phyloP scores from a whole-genome alignment of 2,888 invertebrate genomes.

The Diplazon laetatorius region DNA sequence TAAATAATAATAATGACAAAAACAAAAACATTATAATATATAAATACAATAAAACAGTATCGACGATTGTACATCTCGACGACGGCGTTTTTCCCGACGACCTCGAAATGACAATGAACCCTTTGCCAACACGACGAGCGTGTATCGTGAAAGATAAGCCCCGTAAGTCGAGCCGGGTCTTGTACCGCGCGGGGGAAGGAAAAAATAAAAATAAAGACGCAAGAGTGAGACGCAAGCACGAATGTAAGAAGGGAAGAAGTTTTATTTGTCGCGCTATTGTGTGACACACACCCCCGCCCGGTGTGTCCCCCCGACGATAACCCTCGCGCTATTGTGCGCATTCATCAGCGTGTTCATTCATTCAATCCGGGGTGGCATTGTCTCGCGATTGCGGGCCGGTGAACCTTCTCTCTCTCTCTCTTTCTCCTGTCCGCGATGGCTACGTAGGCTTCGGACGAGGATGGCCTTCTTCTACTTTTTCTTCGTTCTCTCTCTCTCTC shows the following conservation, averaged over 20 bases:
- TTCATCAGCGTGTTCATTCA: slow-evolving; percentile 82
- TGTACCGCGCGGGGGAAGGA: slow-evolving; percentile 34
- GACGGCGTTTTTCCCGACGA: slow-evolving; percentile 34
- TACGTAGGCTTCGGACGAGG: no score
- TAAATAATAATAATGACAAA: no score
- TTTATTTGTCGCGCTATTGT: slow-evolving; percentile 68
- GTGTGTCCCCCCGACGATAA: slow-evolving; percentile 73
- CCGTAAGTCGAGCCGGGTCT: slow-evolving; percentile 51
- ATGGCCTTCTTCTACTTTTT: no score
- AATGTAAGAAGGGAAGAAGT: slow-evolving; percentile 48
- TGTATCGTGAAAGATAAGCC: not conserved
- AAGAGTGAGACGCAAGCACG: slow-evolving; percentile 9
- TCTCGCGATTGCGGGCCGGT: slow-evolving; percentile 77
- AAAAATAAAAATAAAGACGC: slow-evolving; percentile 41
- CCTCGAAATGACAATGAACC: slow-evolving; percentile 17
- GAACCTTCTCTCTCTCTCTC: no score
- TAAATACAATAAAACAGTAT: no score
- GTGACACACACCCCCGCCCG: slow-evolving; percentile 61
- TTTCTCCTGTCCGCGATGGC: no score
- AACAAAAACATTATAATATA: no score
- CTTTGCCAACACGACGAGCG: not conserved
- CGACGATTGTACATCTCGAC: no score
- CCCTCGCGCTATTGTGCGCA: slow-evolving; percentile 77
- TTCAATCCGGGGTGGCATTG: slow-evolving; percentile 77
- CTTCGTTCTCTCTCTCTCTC: no score